Evolutionary conservation across 2,113 vertebrate genomes (phyloP), one percentile per base, ranked within the genome.

Genomic region (Acanthisitta chloris): DNA sequence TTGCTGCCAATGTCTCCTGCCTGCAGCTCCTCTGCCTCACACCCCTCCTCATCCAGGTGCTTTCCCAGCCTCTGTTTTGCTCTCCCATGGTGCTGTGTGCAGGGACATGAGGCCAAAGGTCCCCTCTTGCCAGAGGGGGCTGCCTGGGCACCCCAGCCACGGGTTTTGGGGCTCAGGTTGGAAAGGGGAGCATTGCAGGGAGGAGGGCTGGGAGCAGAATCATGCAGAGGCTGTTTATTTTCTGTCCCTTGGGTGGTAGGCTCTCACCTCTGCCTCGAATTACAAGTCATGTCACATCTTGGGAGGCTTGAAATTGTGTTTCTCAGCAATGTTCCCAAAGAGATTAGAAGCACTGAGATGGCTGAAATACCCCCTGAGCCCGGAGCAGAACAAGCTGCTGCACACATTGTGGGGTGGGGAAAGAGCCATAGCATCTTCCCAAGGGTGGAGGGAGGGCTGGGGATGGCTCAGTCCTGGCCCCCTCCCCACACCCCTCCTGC

Each of bases 261-360:
- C 83, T 83, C 83, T 91, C 89, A 83, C 91, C 93, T 96, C 91
- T 80, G 86, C 91, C 82, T 94, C 2, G 3, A 92, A 94, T 97
- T 92, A 80, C 86, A 38, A 97, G 91, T 94, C 92, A 45, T 54
- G 92, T 94, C 95, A 94, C 88, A 90, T 90, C 95, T 88, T 90
- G 59, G 86, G 94, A 96, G 90, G 79, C 81, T 86, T 52, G 76
- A 94, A 95, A 95, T 95, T 95, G 86, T 93, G 81, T 93, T 96
- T 93, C 92, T 97, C 91, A 92, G 96, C 95, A 89, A 88, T 83
- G 94, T 94, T 94, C 90, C 90, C 64, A 49, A 92, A 92, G 79
- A 94, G 92, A 93, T 94, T 92, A 94, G 94, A 84, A 87, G 73
- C 78, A 89, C 43, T 49, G 90, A 86, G 90, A 82, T 52, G 81